Evolutionary conservation across 2,113 vertebrate genomes (phyloP).

Genomic region (Phrynocephalus versicolor): DNA sequence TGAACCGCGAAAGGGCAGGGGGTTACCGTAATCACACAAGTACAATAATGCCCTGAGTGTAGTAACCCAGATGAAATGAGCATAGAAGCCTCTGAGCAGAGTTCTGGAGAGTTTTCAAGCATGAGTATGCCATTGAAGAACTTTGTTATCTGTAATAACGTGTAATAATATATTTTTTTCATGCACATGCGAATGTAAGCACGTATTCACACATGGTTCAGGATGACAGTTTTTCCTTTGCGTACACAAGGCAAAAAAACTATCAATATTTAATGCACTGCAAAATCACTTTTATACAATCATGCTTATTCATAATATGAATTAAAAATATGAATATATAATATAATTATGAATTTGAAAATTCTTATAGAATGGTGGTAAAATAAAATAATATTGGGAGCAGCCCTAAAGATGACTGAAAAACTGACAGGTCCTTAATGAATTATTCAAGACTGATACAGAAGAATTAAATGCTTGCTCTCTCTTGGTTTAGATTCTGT

Average conservation of each 20-base stretch:
- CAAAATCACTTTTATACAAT: not conserved
- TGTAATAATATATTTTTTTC: not conserved
- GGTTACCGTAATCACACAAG: not conserved
- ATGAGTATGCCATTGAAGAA: not conserved
- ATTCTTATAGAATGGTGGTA: not conserved
- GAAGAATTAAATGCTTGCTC: not conserved
- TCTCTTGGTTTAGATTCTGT: slow-evolving; percentile 40
- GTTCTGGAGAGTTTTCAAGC: not conserved
- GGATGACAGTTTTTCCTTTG: too few relatives aligned
- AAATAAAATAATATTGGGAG: not conserved
- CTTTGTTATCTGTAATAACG: not conserved
- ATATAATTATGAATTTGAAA: not conserved
- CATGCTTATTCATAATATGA: too few relatives aligned
- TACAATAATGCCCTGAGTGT: not conserved
- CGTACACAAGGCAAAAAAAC: too few relatives aligned
- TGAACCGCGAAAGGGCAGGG: too few relatives aligned
- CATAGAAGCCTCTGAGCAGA: not conserved
- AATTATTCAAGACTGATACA: rapidly evolving
- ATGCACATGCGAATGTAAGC: too few relatives aligned
- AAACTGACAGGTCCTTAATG: not conserved
- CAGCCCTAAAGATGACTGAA: not conserved
- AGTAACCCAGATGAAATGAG: not conserved
- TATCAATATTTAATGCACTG: not conserved
- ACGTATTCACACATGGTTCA: too few relatives aligned
- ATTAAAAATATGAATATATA: too few relatives aligned